phyloP scores from a whole-genome alignment of 1,140 invertebrate species.

The Drosophila triauraria region DNA sequence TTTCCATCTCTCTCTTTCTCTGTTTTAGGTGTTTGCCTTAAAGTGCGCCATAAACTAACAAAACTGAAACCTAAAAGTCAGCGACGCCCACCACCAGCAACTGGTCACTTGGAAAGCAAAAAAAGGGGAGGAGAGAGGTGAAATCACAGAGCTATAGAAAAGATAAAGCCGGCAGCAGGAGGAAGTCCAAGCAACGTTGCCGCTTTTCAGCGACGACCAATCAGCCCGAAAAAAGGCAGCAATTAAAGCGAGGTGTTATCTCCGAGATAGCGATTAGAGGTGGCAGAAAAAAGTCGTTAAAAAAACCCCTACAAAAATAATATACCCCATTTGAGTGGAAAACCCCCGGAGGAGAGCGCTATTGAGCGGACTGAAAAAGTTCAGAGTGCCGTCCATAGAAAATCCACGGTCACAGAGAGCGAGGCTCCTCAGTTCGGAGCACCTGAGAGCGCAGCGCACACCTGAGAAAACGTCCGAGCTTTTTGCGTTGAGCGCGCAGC shows the following conservation, averaged over 20 bases:
- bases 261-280: conserved; percentile 71
- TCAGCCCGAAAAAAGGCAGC: conserved; percentile 38
- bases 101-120: conserved; percentile 21
- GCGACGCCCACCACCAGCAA: conserved; percentile 63
- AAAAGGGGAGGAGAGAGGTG: conserved; percentile 42
- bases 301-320: conserved; percentile 3
- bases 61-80: conserved; percentile 49
- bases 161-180: conserved; percentile 25
- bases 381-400: conserved; percentile 21
- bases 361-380: conserved; percentile 12
- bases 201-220: conserved; percentile 65
- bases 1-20: conserved; percentile 40
- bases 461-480: conserved; percentile 13
- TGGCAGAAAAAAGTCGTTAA: conserved; percentile 3
- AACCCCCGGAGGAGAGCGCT: conserved; percentile 34
- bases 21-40: conserved; percentile 76
- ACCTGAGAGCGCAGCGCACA: conserved; percentile 16
- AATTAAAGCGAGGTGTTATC: conserved; percentile 54
- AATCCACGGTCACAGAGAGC: conserved; percentile 15
- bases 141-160: conserved; percentile 68
- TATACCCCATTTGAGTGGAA: conserved; percentile 39
- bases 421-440: conserved; percentile 10
- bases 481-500: neutral
- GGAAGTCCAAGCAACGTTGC: conserved; percentile 50
- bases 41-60: conserved; percentile 80